Conservation (phyloP, 2,797 vertebrate species). For the Paedocypris micromegethes region DNA sequence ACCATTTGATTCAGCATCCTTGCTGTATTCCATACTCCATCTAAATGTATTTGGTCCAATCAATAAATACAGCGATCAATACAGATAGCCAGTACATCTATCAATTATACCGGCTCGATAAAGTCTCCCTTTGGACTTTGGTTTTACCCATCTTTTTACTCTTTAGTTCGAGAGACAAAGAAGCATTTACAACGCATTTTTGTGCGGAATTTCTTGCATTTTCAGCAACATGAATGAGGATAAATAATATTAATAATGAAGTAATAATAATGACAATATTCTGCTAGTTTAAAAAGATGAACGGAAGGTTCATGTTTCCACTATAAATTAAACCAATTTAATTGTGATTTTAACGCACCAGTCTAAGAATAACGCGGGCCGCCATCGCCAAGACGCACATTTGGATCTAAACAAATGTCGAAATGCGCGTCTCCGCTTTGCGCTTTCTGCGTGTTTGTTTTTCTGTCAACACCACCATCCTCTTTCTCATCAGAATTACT, state of each 20-base stretch:
- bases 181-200: conserved; percentile 20
- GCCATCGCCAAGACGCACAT: too few species aligned
- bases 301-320: too few species aligned
- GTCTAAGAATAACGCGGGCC: too few species aligned
- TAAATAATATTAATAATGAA: too few species aligned
- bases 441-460: conserved; percentile 3
- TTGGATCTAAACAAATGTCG: too few species aligned
- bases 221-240: background rate
- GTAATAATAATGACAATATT: too few species aligned
- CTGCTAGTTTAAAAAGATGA: too few species aligned
- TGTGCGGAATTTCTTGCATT: conserved; percentile 2
- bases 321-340: too few species aligned
- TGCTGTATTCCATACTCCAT: conserved; percentile 79
- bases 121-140: conserved; percentile 70
- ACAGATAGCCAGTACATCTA: conserved; percentile 80
- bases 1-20: conserved; percentile 76
- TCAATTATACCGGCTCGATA: conserved; percentile 80
- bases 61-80: conserved; percentile 72
- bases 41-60: conserved; percentile 78
- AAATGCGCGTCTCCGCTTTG: background rate
- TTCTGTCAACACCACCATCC: conserved; percentile 16
- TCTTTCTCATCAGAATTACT: conserved; percentile 26
- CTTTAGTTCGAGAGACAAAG: background rate
- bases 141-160: conserved; percentile 30
- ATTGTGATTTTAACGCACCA: too few species aligned